Evolutionary conservation across 2,797 vertebrate genomes (phyloP).

Genomic region (Trachurus trachurus): DNA sequence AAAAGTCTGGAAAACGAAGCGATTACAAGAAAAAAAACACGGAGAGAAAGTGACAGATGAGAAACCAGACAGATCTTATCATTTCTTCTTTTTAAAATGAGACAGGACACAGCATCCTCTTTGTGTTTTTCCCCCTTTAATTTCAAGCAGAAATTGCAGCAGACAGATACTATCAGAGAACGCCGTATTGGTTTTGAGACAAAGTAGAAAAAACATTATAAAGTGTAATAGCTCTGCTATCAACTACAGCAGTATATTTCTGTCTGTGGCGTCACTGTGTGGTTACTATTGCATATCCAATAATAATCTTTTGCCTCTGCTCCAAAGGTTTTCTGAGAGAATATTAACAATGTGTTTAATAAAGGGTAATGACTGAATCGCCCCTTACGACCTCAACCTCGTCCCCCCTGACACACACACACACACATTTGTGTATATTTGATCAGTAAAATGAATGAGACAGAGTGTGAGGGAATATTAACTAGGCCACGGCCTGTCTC

Average conservation of each 20-base stretch:
- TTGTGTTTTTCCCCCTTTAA: conserved; percentile 53
- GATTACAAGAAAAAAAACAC: conserved; percentile 47
- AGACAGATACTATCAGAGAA: conserved; percentile 68
- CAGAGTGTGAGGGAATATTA: conserved; percentile 66
- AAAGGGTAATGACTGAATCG: conserved; percentile 64
- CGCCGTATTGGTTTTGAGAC: conserved; percentile 63
- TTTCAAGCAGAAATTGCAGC: conserved; percentile 58
- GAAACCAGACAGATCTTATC: conserved; percentile 60
- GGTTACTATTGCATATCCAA: conserved; percentile 32
- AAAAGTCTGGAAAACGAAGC: conserved; percentile 34
- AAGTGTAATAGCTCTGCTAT: conserved; percentile 65
- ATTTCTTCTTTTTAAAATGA: conserved; percentile 49
- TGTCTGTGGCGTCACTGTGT: conserved; percentile 31
- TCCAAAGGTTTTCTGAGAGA: conserved; percentile 67
- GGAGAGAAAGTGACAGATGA: conserved; percentile 51
- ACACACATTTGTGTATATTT: conserved; percentile 15
- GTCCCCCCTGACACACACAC: conserved; percentile 12
- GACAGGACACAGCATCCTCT: conserved; percentile 38
- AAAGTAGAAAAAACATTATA: conserved; percentile 59
- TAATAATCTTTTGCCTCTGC: conserved; percentile 51
- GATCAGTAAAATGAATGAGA: conserved; percentile 55
- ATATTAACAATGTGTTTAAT: conserved; percentile 77
- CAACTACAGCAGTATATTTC: conserved; percentile 53
- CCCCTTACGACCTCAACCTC: conserved; percentile 56
- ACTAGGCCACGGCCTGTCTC: conserved; percentile 53